phyloP scores from a whole-genome alignment of 2,888 invertebrate genomes.

The Idaea dimidiata region DNA sequence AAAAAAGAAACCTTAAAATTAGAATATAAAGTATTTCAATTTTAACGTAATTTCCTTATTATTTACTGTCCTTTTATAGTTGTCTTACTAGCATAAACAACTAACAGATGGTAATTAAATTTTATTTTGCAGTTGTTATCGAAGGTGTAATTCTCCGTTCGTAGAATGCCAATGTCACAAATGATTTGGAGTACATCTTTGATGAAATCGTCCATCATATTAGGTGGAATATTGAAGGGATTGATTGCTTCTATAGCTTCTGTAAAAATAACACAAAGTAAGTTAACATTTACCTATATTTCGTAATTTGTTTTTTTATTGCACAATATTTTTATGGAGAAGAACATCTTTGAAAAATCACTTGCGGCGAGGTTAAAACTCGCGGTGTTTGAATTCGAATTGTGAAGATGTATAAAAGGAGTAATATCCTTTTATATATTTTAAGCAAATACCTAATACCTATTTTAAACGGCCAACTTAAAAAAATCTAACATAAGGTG shows the following conservation, averaged over 20 bases:
- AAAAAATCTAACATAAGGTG: no score
- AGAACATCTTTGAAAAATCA: no score
- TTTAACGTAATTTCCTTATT: neutral
- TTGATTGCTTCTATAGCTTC: conserved; percentile 85
- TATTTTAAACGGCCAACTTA: no score
- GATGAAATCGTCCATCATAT: conserved; percentile 82
- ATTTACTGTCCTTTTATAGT: neutral
- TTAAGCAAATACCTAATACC: no score
- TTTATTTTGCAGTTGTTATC: conserved; percentile 38
- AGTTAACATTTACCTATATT: conserved; percentile 3
- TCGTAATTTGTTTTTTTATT: no score
- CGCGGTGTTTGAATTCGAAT: no score
- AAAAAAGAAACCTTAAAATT: no score
- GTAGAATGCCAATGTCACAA: conserved; percentile 58
- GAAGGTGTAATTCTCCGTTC: conserved; percentile 53
- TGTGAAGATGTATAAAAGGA: no score
- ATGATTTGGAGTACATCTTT: conserved; percentile 80
- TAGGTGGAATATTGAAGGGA: conserved; percentile 84
- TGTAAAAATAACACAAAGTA: conserved; percentile 48
- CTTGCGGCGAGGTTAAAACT: no score
- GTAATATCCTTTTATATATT: no score
- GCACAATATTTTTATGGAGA: no score
- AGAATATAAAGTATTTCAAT: neutral
- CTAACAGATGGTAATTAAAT: conserved; percentile 31
- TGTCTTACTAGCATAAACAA: conserved; percentile 31